Evolutionary conservation across 2,113 vertebrate species (phyloP), one percentile per base, ranked within the genome.

Genomic region (Pseudolaguvia tuberculata): DNA sequence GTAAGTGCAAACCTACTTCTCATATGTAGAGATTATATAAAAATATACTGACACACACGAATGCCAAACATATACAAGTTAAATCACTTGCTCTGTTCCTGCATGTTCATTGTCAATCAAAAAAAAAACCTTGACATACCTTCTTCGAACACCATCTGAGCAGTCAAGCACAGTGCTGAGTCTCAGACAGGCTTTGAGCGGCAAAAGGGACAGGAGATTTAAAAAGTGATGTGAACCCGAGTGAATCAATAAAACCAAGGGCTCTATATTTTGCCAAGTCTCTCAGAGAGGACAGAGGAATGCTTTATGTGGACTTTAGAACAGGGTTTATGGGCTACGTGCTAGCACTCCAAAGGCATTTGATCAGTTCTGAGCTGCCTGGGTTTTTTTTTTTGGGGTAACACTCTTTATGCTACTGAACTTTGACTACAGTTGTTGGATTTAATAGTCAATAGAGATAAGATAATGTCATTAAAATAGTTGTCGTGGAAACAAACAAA

Each of bases 171-270:
- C 59, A 65, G 72, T 39, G 48, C 18, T 25, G 18, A 52, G 15
- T 21, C 45, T 21, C 8, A 21, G 45, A 45, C 45, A 48, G 70
- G 70, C 18, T 58, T 47, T 58, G 25, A 58, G 55, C 5, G 1
- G 72, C 20, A 42, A 70, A 23, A 9, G 20, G n/a, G 56, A 59
- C 25, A 29, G 48, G 35, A 42, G 27, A 65, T 62, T 51, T 31
- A 70, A 70, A 70, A 70, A 55, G 29, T 53, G 51, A 65, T 53
- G 75, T 27, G 67, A 70, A 70, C 31, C 47, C 51, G 48, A 66
- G 71, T 52, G 29, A 70, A 70, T 75, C 50, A 74, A 79, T 79
- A 74, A 75, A 72, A 53, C n/a, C 35, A 75, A 75, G 52, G 67
- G 62, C 77, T 73, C 62, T 79, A 67, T 70, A 48, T 58, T 70